Evolutionary conservation across 2,113 vertebrate species (phyloP), one percentile per base, ranked within the genome.

Genomic region (Dolichallabes microphthalmus): DNA sequence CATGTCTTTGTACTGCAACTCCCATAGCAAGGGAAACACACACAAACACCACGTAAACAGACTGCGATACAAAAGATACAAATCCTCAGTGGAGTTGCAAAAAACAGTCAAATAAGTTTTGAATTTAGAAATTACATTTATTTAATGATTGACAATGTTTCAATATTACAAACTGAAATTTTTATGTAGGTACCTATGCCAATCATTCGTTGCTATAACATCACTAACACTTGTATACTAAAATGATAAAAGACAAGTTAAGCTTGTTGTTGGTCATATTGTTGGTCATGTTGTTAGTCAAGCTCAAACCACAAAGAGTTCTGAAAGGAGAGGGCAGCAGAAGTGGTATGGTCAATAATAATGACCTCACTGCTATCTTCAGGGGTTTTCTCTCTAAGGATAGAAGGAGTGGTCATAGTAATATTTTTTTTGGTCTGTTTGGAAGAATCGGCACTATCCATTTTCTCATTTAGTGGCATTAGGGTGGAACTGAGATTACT

Each of bases 261-360:
- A 35, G 66, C 13, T 45, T 52, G 22, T 15, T 74, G 8, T 32
- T 3, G 25, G 17, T 2, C 39, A 73, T 52, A 12, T 15, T 74
- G 8, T 32, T 3, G 25, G 17, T 2, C 39, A 66, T 39, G 20
- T 39, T 45, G 45, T 93, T 90, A 99, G 90, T 99, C 97, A 86
- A 99, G 87, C 19, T 97, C 95, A 45, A 94, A 99, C 1, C 97
- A 89, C 87, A 97, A 85, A 1, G 93, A 19, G 89, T 96, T 99
- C 39, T 96, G 94, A 82, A 99, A 96, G 8, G 1, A 4, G 2
- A 98, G 84, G 0, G 94, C 93, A 81, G 96, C 96, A 0, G 66
- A 92, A 0, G 96, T 97, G 0, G 88, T 83, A 27, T 98, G 96
- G 5, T 96, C 92, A 6, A 88, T 86, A n/a, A 95, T 78, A 25